These are phyloP conservation scores for Anniella stebbinsi DNA, from an alignment of 2,797 vertebrate species.

Conservation along the genomic window DNA sequence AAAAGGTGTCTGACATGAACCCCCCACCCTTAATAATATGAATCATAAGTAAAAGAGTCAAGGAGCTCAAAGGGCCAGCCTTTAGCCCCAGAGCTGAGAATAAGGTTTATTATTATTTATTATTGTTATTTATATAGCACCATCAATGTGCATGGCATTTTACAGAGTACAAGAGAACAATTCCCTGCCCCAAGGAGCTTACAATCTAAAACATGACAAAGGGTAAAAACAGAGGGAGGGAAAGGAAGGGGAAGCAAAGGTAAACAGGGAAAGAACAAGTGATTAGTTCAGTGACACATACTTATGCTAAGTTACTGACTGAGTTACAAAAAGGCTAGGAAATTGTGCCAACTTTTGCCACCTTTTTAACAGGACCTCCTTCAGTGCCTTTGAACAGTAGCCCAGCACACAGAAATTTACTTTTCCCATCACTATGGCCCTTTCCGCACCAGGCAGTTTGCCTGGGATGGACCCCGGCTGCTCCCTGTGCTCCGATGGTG, in stretches of 20 bases:
- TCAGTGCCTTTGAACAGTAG: not conserved
- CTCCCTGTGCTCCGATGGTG: no score
- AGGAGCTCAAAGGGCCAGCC: constrained; percentile 28
- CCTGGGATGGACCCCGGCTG: no score
- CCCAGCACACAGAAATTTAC: not conserved
- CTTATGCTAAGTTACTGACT: not conserved
- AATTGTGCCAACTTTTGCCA: not conserved
- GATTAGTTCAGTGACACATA: constrained; percentile 29
- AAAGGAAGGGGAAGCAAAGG: not conserved
- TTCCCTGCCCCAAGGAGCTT: constrained; percentile 35
- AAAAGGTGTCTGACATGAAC: not conserved
- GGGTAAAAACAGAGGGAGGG: constrained; percentile 6
- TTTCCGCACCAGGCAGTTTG: not conserved
- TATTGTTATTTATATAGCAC: constrained; percentile 39
- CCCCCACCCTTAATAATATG: constrained; percentile 3
- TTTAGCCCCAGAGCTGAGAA: constrained; percentile 38
- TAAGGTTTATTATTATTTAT: constrained; percentile 26
- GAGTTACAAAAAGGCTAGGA: not conserved
- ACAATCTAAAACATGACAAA: constrained; percentile 28
- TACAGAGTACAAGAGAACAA: constrained; percentile 30
- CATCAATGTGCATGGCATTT: constrained; percentile 37
- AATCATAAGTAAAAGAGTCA: constrained; percentile 24
- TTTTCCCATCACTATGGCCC: not conserved
- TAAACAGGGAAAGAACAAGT: constrained; percentile 29
- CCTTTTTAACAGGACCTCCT: not conserved